Conservation (phyloP, 2,113 vertebrate genomes). For the Pungitius pungitius region DNA sequence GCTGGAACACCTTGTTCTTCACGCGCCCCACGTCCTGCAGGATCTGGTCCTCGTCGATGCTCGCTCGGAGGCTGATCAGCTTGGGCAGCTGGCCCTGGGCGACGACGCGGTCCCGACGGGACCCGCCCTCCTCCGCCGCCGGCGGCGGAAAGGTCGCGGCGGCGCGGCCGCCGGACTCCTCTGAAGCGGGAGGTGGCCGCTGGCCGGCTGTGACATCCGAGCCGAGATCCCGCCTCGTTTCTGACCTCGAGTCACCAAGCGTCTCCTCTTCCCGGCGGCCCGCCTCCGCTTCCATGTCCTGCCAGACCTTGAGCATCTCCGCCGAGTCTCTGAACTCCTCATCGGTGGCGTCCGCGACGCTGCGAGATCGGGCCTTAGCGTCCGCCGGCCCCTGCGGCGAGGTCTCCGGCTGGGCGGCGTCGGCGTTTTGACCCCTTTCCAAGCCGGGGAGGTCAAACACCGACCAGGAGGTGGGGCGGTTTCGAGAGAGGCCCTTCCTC, state of each 20-base stretch:
- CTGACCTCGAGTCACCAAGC: neutral
- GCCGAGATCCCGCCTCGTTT: conserved; percentile 30
- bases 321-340: conserved; percentile 81
- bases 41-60: conserved; percentile 81
- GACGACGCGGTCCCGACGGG: conserved; percentile 35
- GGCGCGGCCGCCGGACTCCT: conserved; percentile 77
- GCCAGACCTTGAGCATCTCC: conserved; percentile 84
- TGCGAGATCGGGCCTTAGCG: conserved; percentile 19
- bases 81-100: conserved; percentile 71
- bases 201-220: conserved; percentile 45
- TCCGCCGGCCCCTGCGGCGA: conserved; percentile 35
- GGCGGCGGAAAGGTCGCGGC: conserved; percentile 32
- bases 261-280: conserved; percentile 39
- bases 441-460: conserved; percentile 82
- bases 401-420: conserved; percentile 14
- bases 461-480: conserved; percentile 79
- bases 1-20: conserved; percentile 92
- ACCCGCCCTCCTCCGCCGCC: conserved; percentile 28
- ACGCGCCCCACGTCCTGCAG: conserved; percentile 81
- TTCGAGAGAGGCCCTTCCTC: conserved; percentile 53
- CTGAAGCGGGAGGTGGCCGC: conserved; percentile 80
- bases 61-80: conserved; percentile 72
- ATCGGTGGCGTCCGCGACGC: conserved; percentile 53
- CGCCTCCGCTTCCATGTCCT: conserved; percentile 81
- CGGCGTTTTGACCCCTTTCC: conserved; percentile 43